These are phyloP conservation scores for Alloplasta piceator DNA, from an alignment of 2,888 invertebrate genomes.

Conservation along the genomic window DNA sequence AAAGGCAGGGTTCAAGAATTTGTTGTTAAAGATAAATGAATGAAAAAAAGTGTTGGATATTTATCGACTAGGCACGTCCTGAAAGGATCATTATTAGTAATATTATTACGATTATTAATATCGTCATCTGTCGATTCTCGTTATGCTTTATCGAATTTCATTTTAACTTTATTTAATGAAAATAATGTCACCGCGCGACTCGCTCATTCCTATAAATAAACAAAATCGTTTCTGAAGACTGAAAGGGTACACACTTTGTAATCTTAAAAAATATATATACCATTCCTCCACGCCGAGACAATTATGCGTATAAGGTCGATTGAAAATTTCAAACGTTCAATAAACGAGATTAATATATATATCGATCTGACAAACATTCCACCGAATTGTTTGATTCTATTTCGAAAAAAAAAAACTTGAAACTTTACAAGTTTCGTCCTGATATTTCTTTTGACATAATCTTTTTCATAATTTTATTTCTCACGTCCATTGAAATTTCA, in stretches of 20 bases:
- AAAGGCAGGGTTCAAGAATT: constrained; percentile 48
- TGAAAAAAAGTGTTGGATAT: constrained; percentile 61
- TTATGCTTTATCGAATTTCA: background rate
- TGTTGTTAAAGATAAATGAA: constrained; percentile 75
- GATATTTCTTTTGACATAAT: constrained; percentile 25
- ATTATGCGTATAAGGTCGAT: constrained; percentile 30
- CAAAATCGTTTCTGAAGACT: constrained; percentile 75
- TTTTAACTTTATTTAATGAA: constrained; percentile 9
- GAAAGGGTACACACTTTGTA: constrained; percentile 69
- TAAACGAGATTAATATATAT: constrained; percentile 6
- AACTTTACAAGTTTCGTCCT: background rate
- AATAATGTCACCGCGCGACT: background rate
- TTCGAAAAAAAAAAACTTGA: constrained; percentile 18
- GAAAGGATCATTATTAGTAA: constrained; percentile 64
- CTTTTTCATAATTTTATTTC: background rate
- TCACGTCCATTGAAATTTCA: background rate
- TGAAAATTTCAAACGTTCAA: constrained; percentile 36
- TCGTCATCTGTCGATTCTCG: background rate
- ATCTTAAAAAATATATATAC: constrained; percentile 39
- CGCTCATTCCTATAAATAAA: constrained; percentile 50
- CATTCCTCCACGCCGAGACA: constrained; percentile 58
- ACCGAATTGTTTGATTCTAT: constrained; percentile 25
- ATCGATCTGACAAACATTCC: constrained; percentile 55
- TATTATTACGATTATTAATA: constrained; percentile 36
- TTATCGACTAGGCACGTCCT: constrained; percentile 61